Evolutionary conservation across 2,888 invertebrate species (phyloP).

Genomic region (Andrena fulva): DNA sequence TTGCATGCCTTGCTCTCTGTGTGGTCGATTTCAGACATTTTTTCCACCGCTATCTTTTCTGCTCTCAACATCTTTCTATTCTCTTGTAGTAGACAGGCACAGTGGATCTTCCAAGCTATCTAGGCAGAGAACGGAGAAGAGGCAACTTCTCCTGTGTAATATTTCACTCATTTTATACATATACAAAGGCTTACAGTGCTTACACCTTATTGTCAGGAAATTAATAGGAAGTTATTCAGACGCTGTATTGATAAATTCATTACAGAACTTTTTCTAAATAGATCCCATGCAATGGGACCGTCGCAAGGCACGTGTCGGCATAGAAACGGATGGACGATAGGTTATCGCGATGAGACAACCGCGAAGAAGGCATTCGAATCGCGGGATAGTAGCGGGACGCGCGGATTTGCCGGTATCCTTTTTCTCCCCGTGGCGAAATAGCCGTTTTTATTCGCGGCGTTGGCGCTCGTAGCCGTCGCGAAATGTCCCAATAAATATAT

Average conservation of each 20-base stretch:
- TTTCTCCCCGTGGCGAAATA: slow-evolving; percentile 27
- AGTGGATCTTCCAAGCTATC: neutral
- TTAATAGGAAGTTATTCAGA: too few relatives aligned
- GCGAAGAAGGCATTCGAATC: slow-evolving; percentile 22
- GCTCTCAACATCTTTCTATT: neutral
- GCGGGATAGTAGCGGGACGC: slow-evolving; percentile 1
- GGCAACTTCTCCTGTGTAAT: neutral
- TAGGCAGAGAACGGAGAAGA: neutral
- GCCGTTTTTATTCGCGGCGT: slow-evolving; percentile 49
- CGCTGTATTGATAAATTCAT: too few relatives aligned
- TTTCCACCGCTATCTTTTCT: neutral
- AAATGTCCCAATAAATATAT: slow-evolving; percentile 73
- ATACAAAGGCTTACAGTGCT: too few relatives aligned
- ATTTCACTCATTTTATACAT: neutral
- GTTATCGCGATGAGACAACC: slow-evolving; percentile 3
- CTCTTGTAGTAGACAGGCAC: neutral
- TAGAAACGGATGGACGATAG: slow-evolving; percentile 5
- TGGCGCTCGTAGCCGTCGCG: slow-evolving; percentile 39
- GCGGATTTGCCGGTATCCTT: slow-evolving; percentile 33
- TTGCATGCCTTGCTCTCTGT: slow-evolving; percentile 18
- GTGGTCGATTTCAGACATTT: neutral
- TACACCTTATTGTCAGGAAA: too few relatives aligned
- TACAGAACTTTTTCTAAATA: neutral
- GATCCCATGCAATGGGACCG: too few relatives aligned
- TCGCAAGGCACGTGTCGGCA: neutral